phyloP scores from a whole-genome alignment of 1,140 invertebrate species.

The Monochamus saltuarius region DNA sequence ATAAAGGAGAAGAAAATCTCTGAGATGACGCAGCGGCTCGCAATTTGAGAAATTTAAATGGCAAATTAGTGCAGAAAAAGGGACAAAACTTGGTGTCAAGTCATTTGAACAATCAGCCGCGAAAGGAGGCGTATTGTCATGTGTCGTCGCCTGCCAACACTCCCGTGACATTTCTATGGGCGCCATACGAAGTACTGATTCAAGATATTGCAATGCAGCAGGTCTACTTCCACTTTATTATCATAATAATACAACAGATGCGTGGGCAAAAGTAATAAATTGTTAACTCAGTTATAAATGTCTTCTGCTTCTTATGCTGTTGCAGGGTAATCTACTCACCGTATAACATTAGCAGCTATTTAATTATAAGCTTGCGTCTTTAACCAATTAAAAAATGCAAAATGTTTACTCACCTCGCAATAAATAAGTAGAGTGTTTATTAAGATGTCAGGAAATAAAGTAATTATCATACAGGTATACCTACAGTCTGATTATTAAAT shows the following conservation, averaged over 20 bases:
- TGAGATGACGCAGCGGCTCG: no score
- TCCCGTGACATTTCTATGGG: slow-evolving; percentile 25
- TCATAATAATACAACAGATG: slow-evolving; percentile 25
- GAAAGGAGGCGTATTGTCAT: slow-evolving; percentile 18
- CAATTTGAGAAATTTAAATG: no score
- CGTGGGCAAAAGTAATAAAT: slow-evolving; percentile 28
- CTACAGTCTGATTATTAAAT: no score
- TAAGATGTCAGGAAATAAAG: no score
- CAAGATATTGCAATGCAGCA: slow-evolving; percentile 21
- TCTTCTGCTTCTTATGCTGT: slow-evolving; percentile 18
- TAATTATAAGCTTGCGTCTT: no score
- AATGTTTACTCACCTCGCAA: no score
- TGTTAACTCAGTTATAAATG: slow-evolving; percentile 13
- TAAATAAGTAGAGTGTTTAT: no score
- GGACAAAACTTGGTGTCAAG: background rate
- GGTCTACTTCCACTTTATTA: slow-evolving; percentile 25
- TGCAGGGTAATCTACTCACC: background rate
- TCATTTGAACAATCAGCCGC: slow-evolving; percentile 12
- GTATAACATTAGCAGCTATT: no score
- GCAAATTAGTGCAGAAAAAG: no score
- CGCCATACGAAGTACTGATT: slow-evolving; percentile 21
- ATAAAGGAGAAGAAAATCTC: no score
- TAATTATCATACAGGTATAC: no score
- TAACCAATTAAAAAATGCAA: no score
- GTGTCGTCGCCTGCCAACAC: slow-evolving; percentile 20